These are phyloP conservation scores for Polypterus bichir DNA, from an alignment of 2,113 vertebrate genomes.

Conservation along the genomic window DNA sequence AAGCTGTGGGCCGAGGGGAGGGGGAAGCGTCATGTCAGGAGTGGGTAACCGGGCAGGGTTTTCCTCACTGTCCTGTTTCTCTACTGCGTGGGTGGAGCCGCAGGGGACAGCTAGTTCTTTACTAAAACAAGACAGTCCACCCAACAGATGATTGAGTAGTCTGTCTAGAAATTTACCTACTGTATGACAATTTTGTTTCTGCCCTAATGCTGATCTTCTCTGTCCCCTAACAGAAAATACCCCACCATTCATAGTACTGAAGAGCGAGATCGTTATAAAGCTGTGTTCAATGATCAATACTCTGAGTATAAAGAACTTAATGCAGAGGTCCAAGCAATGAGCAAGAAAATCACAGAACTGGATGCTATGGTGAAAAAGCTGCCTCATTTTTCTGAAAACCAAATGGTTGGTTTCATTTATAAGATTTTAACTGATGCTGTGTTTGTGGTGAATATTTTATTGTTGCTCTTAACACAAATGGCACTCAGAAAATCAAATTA, in stretches of 20 bases:
- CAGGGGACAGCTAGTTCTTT: too few species aligned
- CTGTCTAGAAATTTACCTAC: not conserved
- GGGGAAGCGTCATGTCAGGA: too few species aligned
- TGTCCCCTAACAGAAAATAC: conserved; percentile 63
- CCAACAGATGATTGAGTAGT: too few species aligned
- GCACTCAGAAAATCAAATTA: too few species aligned
- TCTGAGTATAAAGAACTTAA: conserved; percentile 88
- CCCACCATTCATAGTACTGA: conserved; percentile 70
- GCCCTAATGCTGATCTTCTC: not conserved
- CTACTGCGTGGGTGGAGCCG: too few species aligned
- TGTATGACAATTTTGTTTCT: not conserved
- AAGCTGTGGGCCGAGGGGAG: too few species aligned
- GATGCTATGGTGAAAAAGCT: conserved; percentile 68
- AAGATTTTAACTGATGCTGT: too few species aligned
- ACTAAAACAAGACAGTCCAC: not conserved
- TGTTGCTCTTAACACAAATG: too few species aligned
- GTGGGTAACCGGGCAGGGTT: too few species aligned
- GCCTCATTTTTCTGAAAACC: conserved; percentile 47
- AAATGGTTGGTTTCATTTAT: conserved; percentile 49
- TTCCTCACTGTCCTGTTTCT: too few species aligned
- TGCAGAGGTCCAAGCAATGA: conserved; percentile 63
- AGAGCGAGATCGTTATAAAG: conserved; percentile 77
- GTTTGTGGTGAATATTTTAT: too few species aligned
- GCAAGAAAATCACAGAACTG: conserved; percentile 70
- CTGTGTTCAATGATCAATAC: conserved; percentile 92